These are phyloP conservation scores for Chironomus tentans DNA, from an alignment of 2,888 invertebrate species.

Conservation along the genomic window DNA sequence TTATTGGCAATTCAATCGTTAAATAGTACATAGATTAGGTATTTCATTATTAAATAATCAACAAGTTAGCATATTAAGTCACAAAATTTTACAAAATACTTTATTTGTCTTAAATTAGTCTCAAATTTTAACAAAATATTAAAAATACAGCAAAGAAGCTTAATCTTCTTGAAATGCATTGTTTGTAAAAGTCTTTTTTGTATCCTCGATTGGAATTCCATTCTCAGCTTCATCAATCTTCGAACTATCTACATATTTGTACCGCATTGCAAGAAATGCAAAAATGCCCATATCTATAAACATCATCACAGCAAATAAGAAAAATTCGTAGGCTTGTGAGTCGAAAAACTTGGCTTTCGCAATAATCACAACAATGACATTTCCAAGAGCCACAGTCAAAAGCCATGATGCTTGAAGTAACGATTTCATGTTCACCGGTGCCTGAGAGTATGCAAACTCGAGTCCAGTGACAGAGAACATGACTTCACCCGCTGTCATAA, in stretches of 20 bases:
- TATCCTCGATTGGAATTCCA: constrained; percentile 36
- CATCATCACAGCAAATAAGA: constrained; percentile 82
- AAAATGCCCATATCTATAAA: constrained; percentile 72
- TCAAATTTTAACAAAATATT: no score
- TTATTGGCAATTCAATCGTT: no score
- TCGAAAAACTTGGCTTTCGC: constrained; percentile 63
- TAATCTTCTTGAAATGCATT: constrained; percentile 27
- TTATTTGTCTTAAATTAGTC: no score
- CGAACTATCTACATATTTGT: constrained; percentile 51
- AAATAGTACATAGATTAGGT: no score
- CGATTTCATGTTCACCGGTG: constrained; percentile 88
- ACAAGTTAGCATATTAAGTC: no score
- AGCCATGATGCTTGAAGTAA: constrained; percentile 88
- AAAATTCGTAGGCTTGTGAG: constrained; percentile 73
- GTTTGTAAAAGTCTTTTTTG: constrained; percentile 17
- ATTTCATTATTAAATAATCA: no score
- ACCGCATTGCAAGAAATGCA: constrained; percentile 66
- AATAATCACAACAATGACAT: constrained; percentile 81
- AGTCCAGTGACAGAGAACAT: constrained; percentile 85
- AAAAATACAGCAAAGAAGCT: neutral
- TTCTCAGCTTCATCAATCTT: constrained; percentile 36
- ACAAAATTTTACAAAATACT: no score
- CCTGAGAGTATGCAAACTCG: constrained; percentile 92
- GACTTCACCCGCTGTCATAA: constrained; percentile 67
- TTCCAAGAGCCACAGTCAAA: constrained; percentile 86